Percentiles rank a stretch among this genome's conserved stretches.
Conservation (phyloP, 2,888 invertebrate species). For the Pedicia rivosa region DNA sequence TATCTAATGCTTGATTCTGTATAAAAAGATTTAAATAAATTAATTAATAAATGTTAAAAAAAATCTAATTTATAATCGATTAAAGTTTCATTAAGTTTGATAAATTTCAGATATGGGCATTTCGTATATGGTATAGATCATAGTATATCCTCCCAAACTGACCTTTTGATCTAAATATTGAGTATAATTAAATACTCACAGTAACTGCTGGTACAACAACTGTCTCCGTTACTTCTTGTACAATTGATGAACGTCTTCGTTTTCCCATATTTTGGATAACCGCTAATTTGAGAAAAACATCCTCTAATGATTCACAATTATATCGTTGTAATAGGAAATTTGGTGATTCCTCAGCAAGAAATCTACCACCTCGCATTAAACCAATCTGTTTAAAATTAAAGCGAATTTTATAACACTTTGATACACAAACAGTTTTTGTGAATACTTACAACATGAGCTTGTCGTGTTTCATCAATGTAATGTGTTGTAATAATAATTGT, state of each 20-base stretch:
- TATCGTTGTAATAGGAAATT: constrained; percentile 52
- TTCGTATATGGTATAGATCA: no score
- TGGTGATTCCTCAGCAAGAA: constrained; percentile 73
- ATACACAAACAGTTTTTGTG: neutral
- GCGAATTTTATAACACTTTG: constrained; percentile 3
- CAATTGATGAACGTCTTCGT: constrained; percentile 60
- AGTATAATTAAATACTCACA: no score
- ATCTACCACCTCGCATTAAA: constrained; percentile 65
- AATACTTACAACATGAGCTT: constrained; percentile 56
- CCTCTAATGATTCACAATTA: constrained; percentile 56
- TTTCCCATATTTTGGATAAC: constrained; percentile 70
- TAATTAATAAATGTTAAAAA: neutral
- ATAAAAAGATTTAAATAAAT: constrained; percentile 6
- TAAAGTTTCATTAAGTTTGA: no score
- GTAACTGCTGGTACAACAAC: constrained; percentile 47
- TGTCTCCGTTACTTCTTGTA: constrained; percentile 55
- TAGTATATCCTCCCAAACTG: no score
- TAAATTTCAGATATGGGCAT: no score
- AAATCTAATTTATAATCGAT: constrained; percentile 11
- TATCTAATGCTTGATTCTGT: constrained; percentile 45
- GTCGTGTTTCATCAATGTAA: constrained; percentile 75
- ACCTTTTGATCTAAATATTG: neutral
- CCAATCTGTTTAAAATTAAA: constrained; percentile 44
- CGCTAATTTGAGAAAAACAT: constrained; percentile 65
- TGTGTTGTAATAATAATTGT: constrained; percentile 79